Conservation (phyloP, 2,113 vertebrate genomes). For the Otocyon megalotis region DNA sequence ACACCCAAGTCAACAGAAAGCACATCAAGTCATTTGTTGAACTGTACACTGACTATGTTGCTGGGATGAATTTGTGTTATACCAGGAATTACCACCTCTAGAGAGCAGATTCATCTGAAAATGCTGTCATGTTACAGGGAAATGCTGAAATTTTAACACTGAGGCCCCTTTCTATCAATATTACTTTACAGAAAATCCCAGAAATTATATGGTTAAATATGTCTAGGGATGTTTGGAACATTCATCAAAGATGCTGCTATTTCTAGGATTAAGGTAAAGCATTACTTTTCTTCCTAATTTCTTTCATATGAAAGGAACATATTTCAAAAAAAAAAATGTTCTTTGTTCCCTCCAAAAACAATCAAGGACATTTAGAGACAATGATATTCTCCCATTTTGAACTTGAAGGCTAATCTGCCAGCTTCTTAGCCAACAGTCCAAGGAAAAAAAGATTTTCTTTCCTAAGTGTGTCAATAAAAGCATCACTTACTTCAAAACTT, state of each 20-base stretch:
- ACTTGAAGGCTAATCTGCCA: neutral
- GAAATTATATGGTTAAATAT: conserved; percentile 47
- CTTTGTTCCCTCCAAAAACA: conserved; percentile 47
- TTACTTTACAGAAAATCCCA: conserved; percentile 43
- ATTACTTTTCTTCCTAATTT: conserved; percentile 56
- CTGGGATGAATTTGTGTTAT: conserved; percentile 35
- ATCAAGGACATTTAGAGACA: conserved; percentile 29
- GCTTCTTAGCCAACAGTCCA: neutral
- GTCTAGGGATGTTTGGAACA: neutral
- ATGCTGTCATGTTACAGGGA: neutral
- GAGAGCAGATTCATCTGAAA: conserved; percentile 37
- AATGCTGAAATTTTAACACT: neutral
- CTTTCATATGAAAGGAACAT: neutral
- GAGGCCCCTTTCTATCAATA: neutral
- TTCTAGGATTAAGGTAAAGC: neutral
- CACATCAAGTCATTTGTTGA: neutral
- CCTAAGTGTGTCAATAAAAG: conserved; percentile 17
- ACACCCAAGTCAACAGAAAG: neutral
- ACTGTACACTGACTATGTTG: neutral
- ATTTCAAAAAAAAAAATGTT: conserved; percentile 2
- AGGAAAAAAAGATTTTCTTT: conserved; percentile 12
- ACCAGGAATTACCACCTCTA: conserved; percentile 18
- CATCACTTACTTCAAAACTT: conserved; percentile 57
- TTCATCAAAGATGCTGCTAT: conserved; percentile 30
- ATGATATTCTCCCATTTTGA: neutral